Conservation (phyloP, 2,113 vertebrate genomes). For the Dasyornis broadbenti region DNA sequence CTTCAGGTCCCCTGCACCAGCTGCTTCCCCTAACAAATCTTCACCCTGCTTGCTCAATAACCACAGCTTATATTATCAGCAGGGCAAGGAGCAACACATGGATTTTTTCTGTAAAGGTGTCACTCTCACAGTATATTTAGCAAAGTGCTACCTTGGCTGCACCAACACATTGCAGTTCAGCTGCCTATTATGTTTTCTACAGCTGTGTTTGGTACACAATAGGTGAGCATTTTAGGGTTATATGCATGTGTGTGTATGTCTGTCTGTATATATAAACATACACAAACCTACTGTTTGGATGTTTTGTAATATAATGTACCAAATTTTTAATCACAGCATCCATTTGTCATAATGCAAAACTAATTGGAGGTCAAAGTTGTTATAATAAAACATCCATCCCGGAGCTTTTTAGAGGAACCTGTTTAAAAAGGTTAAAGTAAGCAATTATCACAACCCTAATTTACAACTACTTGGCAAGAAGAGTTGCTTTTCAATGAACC, state of each 20-base stretch:
- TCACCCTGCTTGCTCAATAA: not conserved
- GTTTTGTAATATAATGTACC: not conserved
- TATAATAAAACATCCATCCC: slow-evolving; percentile 72
- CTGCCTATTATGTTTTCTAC: not conserved
- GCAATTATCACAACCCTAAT: slow-evolving; percentile 77
- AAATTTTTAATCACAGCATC: slow-evolving; percentile 57
- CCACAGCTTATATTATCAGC: not conserved
- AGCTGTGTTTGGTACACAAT: not conserved
- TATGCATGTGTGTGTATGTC: not conserved
- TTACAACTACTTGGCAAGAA: slow-evolving; percentile 76
- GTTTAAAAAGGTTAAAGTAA: slow-evolving; percentile 79
- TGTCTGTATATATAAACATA: not conserved
- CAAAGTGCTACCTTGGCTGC: not conserved
- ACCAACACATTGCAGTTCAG: not conserved
- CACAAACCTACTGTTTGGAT: not conserved
- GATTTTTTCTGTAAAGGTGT: not conserved
- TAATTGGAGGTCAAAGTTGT: slow-evolving; percentile 74
- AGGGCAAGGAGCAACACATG: not conserved
- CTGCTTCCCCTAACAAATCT: not conserved
- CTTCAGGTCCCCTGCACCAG: not conserved
- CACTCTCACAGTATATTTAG: not conserved
- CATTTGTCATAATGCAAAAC: slow-evolving; percentile 61
- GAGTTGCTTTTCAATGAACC: slow-evolving; percentile 75
- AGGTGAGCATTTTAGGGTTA: not conserved
- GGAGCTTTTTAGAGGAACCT: slow-evolving; percentile 73